Percentiles rank a stretch among this genome's conserved stretches.
Evolutionary conservation across 1,140 invertebrate species (phyloP).

Genomic region (Drosophila teissieri): DNA sequence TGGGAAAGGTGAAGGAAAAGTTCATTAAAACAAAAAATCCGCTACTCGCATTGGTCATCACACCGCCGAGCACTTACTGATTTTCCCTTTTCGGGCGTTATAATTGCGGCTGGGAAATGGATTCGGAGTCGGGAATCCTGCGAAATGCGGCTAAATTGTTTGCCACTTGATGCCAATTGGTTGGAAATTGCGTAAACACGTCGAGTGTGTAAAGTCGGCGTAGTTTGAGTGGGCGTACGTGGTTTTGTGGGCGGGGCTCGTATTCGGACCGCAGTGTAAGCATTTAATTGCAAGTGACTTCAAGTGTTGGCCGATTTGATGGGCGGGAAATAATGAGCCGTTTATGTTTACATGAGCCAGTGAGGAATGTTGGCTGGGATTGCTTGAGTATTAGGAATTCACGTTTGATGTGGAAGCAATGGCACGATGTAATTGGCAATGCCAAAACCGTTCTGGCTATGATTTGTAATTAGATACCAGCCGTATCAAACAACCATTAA

Average conservation of each 20-base stretch:
- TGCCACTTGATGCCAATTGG: constrained; percentile 68
- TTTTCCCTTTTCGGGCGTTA: constrained; percentile 22
- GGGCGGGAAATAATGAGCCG: constrained; percentile 46
- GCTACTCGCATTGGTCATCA: constrained; percentile 51
- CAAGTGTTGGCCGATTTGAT: constrained; percentile 34
- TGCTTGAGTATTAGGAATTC: constrained; percentile 30
- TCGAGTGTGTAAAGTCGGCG: constrained; percentile 20
- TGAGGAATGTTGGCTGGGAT: constrained; percentile 6
- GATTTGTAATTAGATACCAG: constrained; percentile 28
- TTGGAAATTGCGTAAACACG: constrained; percentile 59
- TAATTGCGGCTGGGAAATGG: constrained; percentile 30
- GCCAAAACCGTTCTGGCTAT: not conserved
- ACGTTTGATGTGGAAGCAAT: constrained; percentile 9
- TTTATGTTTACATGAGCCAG: constrained; percentile 26
- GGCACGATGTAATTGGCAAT: constrained; percentile 13
- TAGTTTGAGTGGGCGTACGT: not conserved
- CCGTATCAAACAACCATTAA: not conserved
- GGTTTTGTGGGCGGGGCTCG: not conserved
- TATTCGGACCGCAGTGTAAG: constrained; percentile 24
- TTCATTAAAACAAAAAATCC: constrained; percentile 54
- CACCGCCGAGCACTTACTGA: constrained; percentile 27
- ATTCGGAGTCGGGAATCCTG: not conserved
- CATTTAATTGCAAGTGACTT: constrained; percentile 61
- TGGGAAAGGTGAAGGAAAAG: constrained; percentile 3
- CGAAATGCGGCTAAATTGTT: constrained; percentile 36